Conservation (phyloP, 2,113 vertebrate genomes). For the Motacilla alba region DNA sequence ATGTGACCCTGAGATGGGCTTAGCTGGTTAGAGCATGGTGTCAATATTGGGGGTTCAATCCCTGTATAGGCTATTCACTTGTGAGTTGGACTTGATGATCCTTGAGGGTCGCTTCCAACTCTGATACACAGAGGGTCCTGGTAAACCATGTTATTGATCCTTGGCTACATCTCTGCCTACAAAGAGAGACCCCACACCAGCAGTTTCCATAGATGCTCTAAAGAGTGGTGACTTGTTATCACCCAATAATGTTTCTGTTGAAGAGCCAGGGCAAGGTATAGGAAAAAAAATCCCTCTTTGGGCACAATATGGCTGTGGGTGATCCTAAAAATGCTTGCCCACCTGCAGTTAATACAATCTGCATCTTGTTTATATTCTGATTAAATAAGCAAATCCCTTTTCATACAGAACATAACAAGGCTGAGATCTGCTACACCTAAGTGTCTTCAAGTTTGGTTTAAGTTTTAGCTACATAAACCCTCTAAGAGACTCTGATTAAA, state of each 20-base stretch:
- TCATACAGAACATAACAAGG: neutral
- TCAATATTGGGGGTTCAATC: fast-evolving
- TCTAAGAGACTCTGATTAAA: neutral
- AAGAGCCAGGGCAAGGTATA: neutral
- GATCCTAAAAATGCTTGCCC: neutral
- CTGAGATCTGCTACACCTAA: neutral
- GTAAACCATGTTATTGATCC: neutral
- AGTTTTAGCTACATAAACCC: neutral
- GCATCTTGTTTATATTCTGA: neutral
- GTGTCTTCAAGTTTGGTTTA: neutral
- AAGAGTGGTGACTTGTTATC: neutral
- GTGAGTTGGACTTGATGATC: neutral
- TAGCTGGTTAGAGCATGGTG: neutral
- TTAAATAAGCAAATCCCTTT: neutral
- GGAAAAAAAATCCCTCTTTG: neutral
- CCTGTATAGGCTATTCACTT: neutral
- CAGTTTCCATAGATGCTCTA: fast-evolving
- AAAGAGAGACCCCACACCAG: neutral
- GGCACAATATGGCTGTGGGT: neutral
- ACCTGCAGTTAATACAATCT: neutral
- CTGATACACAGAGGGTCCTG: neutral
- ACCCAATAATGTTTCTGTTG: neutral
- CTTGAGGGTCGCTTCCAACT: neutral
- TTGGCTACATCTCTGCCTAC: neutral
- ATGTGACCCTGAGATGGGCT: neutral